Evolutionary conservation across 2,888 invertebrate species (phyloP), one percentile per base, ranked within the genome.

Genomic region (Galeopsomyia nigrocyanea): DNA sequence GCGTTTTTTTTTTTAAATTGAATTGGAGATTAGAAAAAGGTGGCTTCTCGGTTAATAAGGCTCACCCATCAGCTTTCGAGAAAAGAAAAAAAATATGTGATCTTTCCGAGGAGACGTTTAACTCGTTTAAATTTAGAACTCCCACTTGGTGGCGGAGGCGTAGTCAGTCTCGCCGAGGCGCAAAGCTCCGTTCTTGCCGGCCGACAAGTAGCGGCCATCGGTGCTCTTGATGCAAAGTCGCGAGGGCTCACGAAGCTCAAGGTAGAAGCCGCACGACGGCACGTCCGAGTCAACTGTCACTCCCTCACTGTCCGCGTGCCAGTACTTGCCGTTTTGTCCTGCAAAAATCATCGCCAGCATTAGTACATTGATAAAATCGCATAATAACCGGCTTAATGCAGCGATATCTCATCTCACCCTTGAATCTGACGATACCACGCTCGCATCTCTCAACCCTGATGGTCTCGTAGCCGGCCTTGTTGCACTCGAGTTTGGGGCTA

Each of bases 261-360:
- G 90, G 86, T 94, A 94, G 90, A 98, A 98, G 65, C 95, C 94
- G 81, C 93, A 92, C 60, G 92, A 89, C 19, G 96, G 93, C 21
- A 89, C 86, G 82, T 96, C 95, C 31, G 94, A 91, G 87, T 97
- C 97, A 73, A 96, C 95, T 49, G 92, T 91, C 70, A 98, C 93
- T 68, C 93, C 91, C 87, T 97, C 97, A 80, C 93, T 92, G 84
- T 95, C 94, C 68, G 95, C 93, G 86, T 95, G 93, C 97, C 97
- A 97, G 88, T 96, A 98, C 86, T 96, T 96, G 82, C 95, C 95
- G 88, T 95, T 96, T 86, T 94, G 93, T 79, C 96, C 96, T 96
- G 87, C 19, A 87, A 82, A 75, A 14, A 26, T 10, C 9, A 22
- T 21, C 16, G n/a, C 49, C 13, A 0, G 22, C 7, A 39, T n/a